Conservation (phyloP, 2,888 invertebrate genomes). For the Dinocampus coccinellae region DNA sequence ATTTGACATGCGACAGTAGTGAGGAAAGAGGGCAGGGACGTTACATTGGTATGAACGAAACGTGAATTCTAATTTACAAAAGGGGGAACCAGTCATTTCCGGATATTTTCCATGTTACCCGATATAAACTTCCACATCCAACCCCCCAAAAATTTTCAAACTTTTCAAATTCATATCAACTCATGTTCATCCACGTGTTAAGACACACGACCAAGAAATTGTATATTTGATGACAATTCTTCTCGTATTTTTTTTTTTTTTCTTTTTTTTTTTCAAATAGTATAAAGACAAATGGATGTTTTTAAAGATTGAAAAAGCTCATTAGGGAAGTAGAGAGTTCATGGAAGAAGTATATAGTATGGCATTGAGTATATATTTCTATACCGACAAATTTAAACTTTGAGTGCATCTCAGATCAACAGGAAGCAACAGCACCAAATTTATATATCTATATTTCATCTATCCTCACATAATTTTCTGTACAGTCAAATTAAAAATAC, state of each 20-base stretch:
- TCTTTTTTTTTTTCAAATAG: neutral
- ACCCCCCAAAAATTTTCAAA: slow-evolving; percentile 21
- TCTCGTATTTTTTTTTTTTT: neutral
- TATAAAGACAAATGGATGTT: neutral
- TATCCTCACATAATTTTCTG: neutral
- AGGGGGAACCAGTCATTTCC: slow-evolving; percentile 56
- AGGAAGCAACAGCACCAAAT: neutral
- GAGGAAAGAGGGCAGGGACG: neutral
- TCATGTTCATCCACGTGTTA: slow-evolving; percentile 31
- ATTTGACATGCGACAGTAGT: slow-evolving; percentile 2
- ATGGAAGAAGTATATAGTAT: neutral
- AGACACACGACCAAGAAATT: slow-evolving; percentile 43
- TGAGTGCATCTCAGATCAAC: slow-evolving; percentile 15
- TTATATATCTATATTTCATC: neutral
- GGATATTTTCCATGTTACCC: slow-evolving; percentile 50
- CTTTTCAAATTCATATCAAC: slow-evolving; percentile 25
- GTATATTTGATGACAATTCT: slow-evolving; percentile 42
- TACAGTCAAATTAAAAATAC: neutral
- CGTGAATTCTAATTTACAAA: slow-evolving; percentile 51
- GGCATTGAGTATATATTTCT: neutral
- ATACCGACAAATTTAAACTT: slow-evolving; percentile 5
- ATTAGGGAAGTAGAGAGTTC: neutral
- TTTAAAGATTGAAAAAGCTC: slow-evolving; percentile 11
- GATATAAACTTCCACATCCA: slow-evolving; percentile 38
- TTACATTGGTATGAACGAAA: neutral